phyloP scores from a whole-genome alignment of 2,797 vertebrate species.

The Scleropages formosus region DNA sequence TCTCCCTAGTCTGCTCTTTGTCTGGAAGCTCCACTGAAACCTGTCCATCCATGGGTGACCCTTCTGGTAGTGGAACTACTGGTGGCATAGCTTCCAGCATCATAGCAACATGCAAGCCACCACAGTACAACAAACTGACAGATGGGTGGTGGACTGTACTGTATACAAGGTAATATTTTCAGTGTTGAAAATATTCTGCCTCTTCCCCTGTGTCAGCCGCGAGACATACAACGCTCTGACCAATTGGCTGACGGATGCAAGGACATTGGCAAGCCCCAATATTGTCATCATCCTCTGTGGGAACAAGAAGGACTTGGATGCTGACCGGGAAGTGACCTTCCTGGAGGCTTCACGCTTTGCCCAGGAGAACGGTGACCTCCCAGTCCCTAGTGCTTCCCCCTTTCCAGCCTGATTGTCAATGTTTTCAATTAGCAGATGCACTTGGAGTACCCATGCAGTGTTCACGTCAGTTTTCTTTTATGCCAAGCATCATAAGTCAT shows the following conservation, averaged over 20 bases:
- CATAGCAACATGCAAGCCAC: too few relatives aligned
- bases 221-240: conserved; percentile 90
- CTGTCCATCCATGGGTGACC: too few relatives aligned
- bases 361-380: conserved; percentile 83
- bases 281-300: conserved; percentile 91
- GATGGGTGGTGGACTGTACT: too few relatives aligned
- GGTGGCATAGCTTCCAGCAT: too few relatives aligned
- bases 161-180: too few relatives aligned
- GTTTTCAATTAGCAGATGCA: neutral
- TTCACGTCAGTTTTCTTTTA: too few relatives aligned
- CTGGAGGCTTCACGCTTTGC: conserved; percentile 91
- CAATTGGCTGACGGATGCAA: conserved; percentile 89
- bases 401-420: neutral
- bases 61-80: too few relatives aligned
- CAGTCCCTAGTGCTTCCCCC: neutral
- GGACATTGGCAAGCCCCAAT: conserved; percentile 89
- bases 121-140: too few relatives aligned
- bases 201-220: conserved; percentile 61
- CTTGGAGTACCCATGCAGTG: too few relatives aligned
- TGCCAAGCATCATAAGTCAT: too few relatives aligned
- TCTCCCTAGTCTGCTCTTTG: too few relatives aligned
- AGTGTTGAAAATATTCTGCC: neutral
- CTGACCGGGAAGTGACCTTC: conserved; percentile 90
- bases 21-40: too few relatives aligned
- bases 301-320: conserved; percentile 92